These are phyloP conservation scores for Batillaria attramentaria DNA, from an alignment of 1,140 invertebrate genomes.

Conservation along the genomic window DNA sequence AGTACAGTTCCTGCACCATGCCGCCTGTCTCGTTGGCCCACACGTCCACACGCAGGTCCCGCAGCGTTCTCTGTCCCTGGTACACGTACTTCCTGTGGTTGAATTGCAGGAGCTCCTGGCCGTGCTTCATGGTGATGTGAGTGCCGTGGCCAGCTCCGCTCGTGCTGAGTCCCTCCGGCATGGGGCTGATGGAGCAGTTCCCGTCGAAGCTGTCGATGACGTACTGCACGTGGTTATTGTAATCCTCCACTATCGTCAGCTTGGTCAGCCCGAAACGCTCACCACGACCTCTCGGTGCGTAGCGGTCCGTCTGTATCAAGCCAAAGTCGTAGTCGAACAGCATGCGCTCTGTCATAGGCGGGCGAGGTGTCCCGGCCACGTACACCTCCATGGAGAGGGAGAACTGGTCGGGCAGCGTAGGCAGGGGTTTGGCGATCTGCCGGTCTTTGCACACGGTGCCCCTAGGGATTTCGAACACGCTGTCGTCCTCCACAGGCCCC, in stretches of 20 bases:
- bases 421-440: constrained; percentile 7
- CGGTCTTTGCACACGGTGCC: constrained; percentile 14
- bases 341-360: constrained; percentile 6
- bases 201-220: constrained; percentile 14
- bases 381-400: constrained; percentile 22
- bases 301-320: constrained; percentile 20
- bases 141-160: not conserved
- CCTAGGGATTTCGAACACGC: constrained; percentile 1
- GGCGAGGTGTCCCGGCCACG: not conserved
- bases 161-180: constrained; percentile 5
- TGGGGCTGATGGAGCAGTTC: constrained; percentile 9
- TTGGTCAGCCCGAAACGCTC: constrained; percentile 16
- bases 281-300: not conserved
- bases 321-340: constrained; percentile 24
- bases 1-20: constrained; percentile 26
- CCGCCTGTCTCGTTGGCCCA: constrained; percentile 14
- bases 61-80: constrained; percentile 19
- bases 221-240: constrained; percentile 24
- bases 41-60: constrained; percentile 20
- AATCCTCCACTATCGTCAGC: constrained; percentile 19
- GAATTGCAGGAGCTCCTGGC: constrained; percentile 15
- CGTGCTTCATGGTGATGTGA: constrained; percentile 28
- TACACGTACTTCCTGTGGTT: constrained; percentile 19
- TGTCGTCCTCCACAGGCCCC: constrained; percentile 9
- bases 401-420: constrained; percentile 25